Conservation (phyloP, 2,113 vertebrate species). For the Mormyrus iriodes region DNA sequence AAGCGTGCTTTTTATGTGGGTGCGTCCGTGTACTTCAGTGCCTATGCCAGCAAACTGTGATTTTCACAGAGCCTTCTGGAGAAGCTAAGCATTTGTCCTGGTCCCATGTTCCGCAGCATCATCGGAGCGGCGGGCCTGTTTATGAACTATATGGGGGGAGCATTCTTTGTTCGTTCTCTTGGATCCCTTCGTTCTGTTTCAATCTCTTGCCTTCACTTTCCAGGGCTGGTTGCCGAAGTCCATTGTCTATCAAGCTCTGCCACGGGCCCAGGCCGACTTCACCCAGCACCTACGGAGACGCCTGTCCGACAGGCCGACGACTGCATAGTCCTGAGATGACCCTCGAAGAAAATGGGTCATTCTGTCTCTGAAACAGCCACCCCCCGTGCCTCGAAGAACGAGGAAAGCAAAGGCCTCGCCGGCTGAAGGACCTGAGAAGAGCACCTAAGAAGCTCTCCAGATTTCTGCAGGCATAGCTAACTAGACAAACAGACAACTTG, state of each 20-base stretch:
- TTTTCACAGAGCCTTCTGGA: not conserved
- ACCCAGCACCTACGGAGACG: slow-evolving; percentile 54
- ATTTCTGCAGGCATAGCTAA: not conserved
- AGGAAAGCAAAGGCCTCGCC: not conserved
- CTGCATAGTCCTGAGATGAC: slow-evolving; percentile 24
- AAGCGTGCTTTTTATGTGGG: not conserved
- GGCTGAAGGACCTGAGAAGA: not conserved
- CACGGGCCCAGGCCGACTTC: slow-evolving; percentile 64
- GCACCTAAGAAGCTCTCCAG: not conserved
- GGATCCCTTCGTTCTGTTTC: not conserved
- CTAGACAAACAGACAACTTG: not conserved
- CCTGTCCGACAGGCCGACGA: slow-evolving; percentile 30
- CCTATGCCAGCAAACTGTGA: not conserved
- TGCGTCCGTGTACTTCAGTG: not conserved
- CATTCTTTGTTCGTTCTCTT: not conserved
- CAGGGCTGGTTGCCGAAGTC: slow-evolving; percentile 73
- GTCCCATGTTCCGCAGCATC: not conserved
- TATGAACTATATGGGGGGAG: not conserved
- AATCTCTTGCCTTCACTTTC: not conserved
- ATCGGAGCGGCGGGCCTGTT: not conserved
- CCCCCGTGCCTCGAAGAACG: not conserved
- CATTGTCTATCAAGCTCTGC: slow-evolving; percentile 58
- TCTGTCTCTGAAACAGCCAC: not conserved
- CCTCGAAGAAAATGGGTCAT: not conserved
- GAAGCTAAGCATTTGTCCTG: not conserved